Conservation (phyloP, 2,888 invertebrate species). For the Coleophora flavipennella region DNA sequence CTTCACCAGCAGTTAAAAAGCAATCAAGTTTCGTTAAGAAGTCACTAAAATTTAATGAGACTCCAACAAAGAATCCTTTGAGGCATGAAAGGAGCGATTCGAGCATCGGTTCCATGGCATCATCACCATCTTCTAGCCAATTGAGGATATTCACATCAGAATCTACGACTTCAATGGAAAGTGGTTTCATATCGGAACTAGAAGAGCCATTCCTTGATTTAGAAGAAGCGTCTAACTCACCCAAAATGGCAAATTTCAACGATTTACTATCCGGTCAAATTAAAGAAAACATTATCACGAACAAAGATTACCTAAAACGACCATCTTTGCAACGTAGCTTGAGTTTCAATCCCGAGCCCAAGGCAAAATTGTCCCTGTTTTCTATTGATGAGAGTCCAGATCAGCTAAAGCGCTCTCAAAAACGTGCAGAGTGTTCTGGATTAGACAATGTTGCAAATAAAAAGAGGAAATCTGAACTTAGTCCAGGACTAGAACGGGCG, state of each 20-base stretch:
- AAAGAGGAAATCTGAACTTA: constrained; percentile 34
- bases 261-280: constrained; percentile 51
- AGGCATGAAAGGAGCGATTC: constrained; percentile 47
- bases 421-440: constrained; percentile 76
- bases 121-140: constrained; percentile 32
- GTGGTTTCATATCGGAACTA: constrained; percentile 59
- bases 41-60: constrained; percentile 49
- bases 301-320: constrained; percentile 28
- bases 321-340: constrained; percentile 40
- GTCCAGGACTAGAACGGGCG: constrained; percentile 17
- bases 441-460: constrained; percentile 46
- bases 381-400: constrained; percentile 41
- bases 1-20: constrained; percentile 44
- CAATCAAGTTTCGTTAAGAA: constrained; percentile 39
- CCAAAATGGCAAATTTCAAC: constrained; percentile 51
- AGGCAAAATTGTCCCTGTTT: constrained; percentile 35
- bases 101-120: constrained; percentile 45
- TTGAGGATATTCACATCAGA: constrained; percentile 41
- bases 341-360: constrained; percentile 45
- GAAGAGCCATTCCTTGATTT: constrained; percentile 57
- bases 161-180: constrained; percentile 57
- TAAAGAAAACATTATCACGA: constrained; percentile 33
- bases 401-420: constrained; percentile 42
- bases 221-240: constrained; percentile 49
- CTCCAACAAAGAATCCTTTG: constrained; percentile 24